These are phyloP conservation scores for Plotosus lineatus DNA, from an alignment of 2,113 vertebrate genomes.

Conservation along the genomic window DNA sequence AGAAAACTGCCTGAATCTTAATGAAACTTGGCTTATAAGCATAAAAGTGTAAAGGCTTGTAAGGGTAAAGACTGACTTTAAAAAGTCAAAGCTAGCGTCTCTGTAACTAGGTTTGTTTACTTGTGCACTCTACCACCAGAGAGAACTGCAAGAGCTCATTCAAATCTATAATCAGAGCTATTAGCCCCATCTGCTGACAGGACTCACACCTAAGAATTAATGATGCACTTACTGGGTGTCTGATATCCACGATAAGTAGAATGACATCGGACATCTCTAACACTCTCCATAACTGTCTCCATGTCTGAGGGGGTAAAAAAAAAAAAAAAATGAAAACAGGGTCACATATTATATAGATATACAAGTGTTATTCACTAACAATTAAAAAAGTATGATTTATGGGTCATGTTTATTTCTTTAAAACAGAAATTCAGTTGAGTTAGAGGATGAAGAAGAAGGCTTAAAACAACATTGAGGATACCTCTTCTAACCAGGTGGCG, in stretches of 20 bases:
- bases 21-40: too few relatives aligned
- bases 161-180: background rate
- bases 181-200: slow-evolving; percentile 20
- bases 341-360: background rate
- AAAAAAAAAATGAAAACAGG: background rate
- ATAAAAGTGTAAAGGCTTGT: too few relatives aligned
- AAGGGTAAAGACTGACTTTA: too few relatives aligned
- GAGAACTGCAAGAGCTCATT: background rate
- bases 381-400: background rate
- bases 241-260: slow-evolving; percentile 86
- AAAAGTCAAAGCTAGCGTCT: background rate
- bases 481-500: too few relatives aligned
- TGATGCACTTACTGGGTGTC: slow-evolving; percentile 81
- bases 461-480: too few relatives aligned
- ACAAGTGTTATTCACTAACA: background rate
- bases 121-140: background rate
- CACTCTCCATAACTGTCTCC: slow-evolving; percentile 92
- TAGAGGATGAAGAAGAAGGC: too few relatives aligned
- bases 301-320: slow-evolving; percentile 73
- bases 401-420: background rate
- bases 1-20: too few relatives aligned
- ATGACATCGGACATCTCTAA: slow-evolving; percentile 92
- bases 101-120: background rate
- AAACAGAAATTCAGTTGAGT: background rate
- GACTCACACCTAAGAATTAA: background rate